Conservation (phyloP, 2,113 vertebrate species). For the Chloropsis cyanopogon region DNA sequence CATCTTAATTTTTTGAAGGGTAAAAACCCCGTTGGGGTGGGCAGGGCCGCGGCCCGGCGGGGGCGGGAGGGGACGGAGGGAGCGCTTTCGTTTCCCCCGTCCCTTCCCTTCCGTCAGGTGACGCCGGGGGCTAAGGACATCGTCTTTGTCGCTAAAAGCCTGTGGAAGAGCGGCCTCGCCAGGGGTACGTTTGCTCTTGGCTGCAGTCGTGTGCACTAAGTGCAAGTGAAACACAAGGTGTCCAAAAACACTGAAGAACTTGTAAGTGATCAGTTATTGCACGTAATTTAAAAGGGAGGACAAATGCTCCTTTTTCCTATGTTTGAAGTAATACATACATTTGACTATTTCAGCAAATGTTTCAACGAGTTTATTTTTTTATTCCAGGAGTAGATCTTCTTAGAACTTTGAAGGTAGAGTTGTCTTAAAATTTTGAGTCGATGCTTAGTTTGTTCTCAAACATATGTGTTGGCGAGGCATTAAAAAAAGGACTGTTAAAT, state of each 20-base stretch:
- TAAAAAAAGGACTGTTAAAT: neutral
- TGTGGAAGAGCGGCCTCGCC: accelerated
- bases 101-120: neutral
- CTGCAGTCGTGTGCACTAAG: neutral
- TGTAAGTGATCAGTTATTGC: neutral
- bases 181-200: accelerated
- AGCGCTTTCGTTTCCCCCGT: neutral
- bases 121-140: accelerated
- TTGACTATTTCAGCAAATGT: neutral
- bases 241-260: neutral
- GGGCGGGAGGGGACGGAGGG: neutral
- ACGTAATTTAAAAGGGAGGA: neutral
- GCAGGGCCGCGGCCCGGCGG: neutral
- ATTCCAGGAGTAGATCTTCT: neutral
- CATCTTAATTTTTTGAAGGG: too few species aligned
- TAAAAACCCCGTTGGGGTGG: neutral
- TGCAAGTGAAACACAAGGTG: neutral
- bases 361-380: neutral
- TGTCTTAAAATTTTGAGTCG: neutral
- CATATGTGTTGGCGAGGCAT: neutral
- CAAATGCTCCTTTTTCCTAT: neutral
- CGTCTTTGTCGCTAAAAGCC: accelerated
- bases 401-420: neutral
- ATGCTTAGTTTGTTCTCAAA: neutral
- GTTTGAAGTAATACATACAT: neutral